Evolutionary conservation across 2,113 vertebrate genomes (phyloP).

Genomic region (Ceyx cyanopectus): DNA sequence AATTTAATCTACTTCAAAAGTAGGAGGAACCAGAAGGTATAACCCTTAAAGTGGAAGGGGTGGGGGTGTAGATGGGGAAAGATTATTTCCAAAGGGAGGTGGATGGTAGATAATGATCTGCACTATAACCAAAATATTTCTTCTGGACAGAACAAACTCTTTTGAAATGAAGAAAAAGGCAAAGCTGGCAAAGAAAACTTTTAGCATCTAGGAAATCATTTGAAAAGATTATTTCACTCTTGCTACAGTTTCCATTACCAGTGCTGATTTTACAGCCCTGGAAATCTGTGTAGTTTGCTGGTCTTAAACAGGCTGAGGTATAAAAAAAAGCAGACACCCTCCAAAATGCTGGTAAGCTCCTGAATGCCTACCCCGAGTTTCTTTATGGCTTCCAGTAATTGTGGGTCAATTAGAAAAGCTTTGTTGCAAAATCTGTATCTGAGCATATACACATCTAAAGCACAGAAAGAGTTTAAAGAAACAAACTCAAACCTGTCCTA

Average conservation of each 20-base stretch:
- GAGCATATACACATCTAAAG: not conserved
- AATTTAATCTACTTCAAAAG: not conserved
- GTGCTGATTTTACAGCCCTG: not conserved
- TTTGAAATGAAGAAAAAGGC: not conserved
- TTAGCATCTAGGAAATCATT: not conserved
- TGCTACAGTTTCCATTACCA: not conserved
- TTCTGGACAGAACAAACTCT: not conserved
- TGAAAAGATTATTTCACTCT: not conserved
- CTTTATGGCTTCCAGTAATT: not conserved
- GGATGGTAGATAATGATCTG: not conserved
- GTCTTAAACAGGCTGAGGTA: not conserved
- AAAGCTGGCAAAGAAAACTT: not conserved
- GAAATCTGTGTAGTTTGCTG: not conserved
- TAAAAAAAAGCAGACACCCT: not conserved
- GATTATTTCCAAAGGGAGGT: not conserved
- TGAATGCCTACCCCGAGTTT: not conserved
- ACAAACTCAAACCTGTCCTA: not conserved
- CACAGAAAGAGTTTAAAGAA: not conserved
- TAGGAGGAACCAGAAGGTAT: not conserved
- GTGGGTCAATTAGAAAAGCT: not conserved
- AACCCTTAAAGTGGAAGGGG: not conserved
- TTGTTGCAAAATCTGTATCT: not conserved
- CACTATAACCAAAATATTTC: not conserved
- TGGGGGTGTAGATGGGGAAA: rapidly evolving
- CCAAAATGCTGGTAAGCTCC: not conserved